These are phyloP conservation scores for Spialia ferax DNA, from an alignment of 2,888 invertebrate species.

Conservation along the genomic window DNA sequence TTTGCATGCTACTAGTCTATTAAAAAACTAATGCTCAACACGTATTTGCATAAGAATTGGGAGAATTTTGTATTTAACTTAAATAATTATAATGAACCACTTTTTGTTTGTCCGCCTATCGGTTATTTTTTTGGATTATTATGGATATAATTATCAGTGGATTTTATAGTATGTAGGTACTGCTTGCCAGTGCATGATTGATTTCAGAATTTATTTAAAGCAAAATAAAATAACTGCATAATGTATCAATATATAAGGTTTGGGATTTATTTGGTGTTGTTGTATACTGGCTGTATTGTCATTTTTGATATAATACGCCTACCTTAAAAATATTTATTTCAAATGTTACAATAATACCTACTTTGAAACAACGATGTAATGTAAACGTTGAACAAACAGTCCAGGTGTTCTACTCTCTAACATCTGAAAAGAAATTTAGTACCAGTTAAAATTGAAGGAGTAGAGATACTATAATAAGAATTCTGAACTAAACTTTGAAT, in stretches of 20 bases:
- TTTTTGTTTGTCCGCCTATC: constrained; percentile 25
- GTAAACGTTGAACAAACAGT: background rate
- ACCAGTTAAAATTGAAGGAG: background rate
- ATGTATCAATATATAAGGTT: no score
- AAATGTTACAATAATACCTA: background rate
- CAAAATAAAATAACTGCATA: no score
- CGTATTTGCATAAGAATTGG: constrained; percentile 5
- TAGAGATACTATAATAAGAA: background rate
- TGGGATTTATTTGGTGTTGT: no score
- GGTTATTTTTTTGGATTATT: background rate
- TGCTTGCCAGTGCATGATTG: background rate
- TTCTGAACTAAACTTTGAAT: background rate
- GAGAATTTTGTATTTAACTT: background rate
- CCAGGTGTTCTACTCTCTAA: background rate
- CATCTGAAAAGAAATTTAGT: background rate
- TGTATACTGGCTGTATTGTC: no score
- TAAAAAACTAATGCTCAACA: constrained; percentile 20
- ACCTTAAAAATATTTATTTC: background rate
- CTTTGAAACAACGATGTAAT: background rate
- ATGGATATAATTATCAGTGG: background rate
- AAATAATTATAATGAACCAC: background rate
- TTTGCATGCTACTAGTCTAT: constrained; percentile 26
- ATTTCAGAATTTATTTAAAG: background rate
- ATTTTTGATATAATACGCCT: no score
- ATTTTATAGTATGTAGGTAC: no score